A percentile compares a stretch with the other conserved stretches of the same genome.
These are phyloP conservation scores for Bovichtus variegatus DNA, from an alignment of 2,797 vertebrate species.

Conservation along the genomic window DNA sequence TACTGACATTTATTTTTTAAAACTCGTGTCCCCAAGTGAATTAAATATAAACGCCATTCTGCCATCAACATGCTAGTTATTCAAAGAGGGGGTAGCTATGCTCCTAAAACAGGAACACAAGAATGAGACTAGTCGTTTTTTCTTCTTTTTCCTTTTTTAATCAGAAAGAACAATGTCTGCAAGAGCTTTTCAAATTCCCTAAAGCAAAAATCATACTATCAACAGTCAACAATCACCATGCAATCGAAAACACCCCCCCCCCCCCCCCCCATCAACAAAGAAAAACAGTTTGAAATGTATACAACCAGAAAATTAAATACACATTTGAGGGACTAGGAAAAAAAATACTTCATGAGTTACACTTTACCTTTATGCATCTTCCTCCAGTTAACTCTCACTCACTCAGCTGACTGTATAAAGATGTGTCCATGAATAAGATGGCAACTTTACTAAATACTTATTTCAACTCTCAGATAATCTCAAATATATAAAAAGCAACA, in stretches of 20 bases:
- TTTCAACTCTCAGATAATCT: constrained; percentile 51
- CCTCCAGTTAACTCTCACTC: constrained; percentile 30
- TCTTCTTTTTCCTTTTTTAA: constrained; percentile 46
- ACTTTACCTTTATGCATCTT: constrained; percentile 32
- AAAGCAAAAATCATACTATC: constrained; percentile 56
- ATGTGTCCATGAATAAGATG: constrained; percentile 31
- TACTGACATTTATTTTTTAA: no score
- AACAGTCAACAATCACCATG: constrained; percentile 66
- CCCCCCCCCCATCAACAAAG: constrained; percentile 49
- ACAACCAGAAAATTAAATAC: constrained; percentile 64
- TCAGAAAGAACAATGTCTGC: constrained; percentile 58
- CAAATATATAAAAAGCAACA: constrained; percentile 54
- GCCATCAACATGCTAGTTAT: neutral
- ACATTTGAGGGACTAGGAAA: constrained; percentile 27
- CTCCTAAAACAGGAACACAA: constrained; percentile 2
- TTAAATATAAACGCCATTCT: neutral
- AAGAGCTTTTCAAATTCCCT: constrained; percentile 51
- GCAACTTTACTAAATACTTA: constrained; percentile 30
- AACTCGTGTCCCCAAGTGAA: no score
- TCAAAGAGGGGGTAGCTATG: neutral
- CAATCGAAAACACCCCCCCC: constrained; percentile 58
- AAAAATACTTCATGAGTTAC: constrained; percentile 25
- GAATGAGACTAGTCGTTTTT: constrained; percentile 3
- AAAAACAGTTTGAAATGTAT: constrained; percentile 45
- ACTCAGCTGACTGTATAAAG: constrained; percentile 27